Evolutionary conservation across 2,113 vertebrate species (phyloP), one percentile per base, ranked within the genome.

Genomic region (Puffinus mauretanicus): DNA sequence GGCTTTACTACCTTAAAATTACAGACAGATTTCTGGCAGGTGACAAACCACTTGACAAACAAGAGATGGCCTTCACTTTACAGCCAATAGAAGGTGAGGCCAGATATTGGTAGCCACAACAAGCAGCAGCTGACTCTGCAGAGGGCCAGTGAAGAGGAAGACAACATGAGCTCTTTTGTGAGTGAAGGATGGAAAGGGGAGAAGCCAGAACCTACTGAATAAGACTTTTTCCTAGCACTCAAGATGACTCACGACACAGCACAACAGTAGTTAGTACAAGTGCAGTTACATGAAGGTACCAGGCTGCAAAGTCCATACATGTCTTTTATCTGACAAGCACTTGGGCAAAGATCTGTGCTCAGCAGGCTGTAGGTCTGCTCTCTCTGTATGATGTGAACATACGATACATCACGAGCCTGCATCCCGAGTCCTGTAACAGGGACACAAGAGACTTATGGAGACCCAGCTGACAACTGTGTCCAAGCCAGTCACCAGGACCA

Each of bases 391-490:
- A 16, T 2, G 6, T 42, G 20, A 91, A 44, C 32, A 38, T 1
- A 38, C 0, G 1, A 40, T 19, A 11, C 24, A 77, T 12, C 55
- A 70, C 58, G 30, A 49, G 34, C 11, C 57, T 40, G 44, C 34
- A 93, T 17, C 24, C 19, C 2, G 1, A 51, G 7, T 52, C 30
- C 58, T 46, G 21, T 54, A 70, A 58, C 10, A 47, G 36, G 44
- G 27, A 61, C 3, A 7, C 1, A 3, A 66, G 34, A 85, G 1
- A 65, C 13, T 60, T 47, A n/a, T 0, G 1, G 58, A 16, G 14
- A 73, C 27, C 5, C 40, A 42, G 61, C 3, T 88, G 61, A 79
- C 10, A 77, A 19, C 20, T 22, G 9, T 7, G 29, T 34, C 66
- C 57, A 61, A 75, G 16, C 8, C 64, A 81, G 38, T 42, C 47